Evolutionary conservation across 2,113 vertebrate species (phyloP).

Genomic region (Ifrita kowaldi): DNA sequence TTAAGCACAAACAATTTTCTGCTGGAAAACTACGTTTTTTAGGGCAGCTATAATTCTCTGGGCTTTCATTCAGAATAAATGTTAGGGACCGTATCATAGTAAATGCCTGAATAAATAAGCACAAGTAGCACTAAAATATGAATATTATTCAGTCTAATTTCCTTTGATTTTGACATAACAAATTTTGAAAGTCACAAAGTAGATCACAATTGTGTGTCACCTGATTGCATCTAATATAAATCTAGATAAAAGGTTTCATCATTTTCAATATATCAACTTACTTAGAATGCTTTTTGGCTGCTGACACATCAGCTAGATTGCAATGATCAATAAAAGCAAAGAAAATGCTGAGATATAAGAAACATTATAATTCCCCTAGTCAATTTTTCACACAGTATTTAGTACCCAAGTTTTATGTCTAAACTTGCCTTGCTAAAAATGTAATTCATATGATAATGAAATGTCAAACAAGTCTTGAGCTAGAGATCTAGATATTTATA

Average conservation of each 20-base stretch:
- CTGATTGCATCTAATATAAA: slow-evolving; percentile 39
- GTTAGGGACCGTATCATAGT: background rate
- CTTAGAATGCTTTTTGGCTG: slow-evolving; percentile 25
- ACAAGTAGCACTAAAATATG: background rate
- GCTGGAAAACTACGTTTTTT: slow-evolving; percentile 18
- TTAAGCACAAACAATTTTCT: background rate
- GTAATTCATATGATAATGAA: slow-evolving; percentile 46
- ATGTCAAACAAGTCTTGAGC: slow-evolving; percentile 26
- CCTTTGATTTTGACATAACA: slow-evolving; percentile 59
- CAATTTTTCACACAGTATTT: slow-evolving; percentile 38
- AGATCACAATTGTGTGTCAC: slow-evolving; percentile 16
- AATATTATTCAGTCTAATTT: slow-evolving; percentile 46
- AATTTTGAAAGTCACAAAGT: slow-evolving; percentile 21
- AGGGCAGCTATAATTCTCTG: slow-evolving; percentile 5
- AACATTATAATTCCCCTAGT: slow-evolving; percentile 20
- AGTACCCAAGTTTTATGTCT: background rate
- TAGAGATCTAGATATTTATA: slow-evolving; percentile 44
- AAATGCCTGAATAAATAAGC: slow-evolving; percentile 45
- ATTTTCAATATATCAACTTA: slow-evolving; percentile 51
- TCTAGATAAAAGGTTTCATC: slow-evolving; percentile 35
- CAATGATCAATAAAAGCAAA: slow-evolving; percentile 48
- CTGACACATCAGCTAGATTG: slow-evolving; percentile 31
- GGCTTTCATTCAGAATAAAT: slow-evolving; percentile 12
- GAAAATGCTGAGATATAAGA: slow-evolving; percentile 27
- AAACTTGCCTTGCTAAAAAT: slow-evolving; percentile 9